Conservation (phyloP, 2,888 invertebrate species). For the Leptopilina drosophilae region DNA sequence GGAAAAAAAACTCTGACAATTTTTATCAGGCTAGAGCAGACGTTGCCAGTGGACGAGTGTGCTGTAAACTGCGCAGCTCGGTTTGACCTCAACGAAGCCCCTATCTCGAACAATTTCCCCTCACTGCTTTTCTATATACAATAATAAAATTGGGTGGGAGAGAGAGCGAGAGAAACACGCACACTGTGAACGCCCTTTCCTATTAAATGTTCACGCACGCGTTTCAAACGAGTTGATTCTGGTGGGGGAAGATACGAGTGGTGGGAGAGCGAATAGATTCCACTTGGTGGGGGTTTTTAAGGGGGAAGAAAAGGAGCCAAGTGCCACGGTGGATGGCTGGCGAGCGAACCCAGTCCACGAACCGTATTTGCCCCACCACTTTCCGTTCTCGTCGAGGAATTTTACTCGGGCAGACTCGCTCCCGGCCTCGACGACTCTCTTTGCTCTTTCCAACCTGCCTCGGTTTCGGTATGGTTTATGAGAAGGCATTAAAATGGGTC, state of each 20-base stretch:
- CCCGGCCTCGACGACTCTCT: constrained; percentile 62
- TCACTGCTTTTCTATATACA: constrained; percentile 42
- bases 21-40: constrained; percentile 13
- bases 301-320: constrained; percentile 65
- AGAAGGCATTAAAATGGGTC: constrained; percentile 66
- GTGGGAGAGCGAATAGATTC: not conserved
- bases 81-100: constrained; percentile 57
- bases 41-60: constrained; percentile 36
- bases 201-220: constrained; percentile 58
- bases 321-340: constrained; percentile 74
- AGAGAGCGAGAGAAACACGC: constrained; percentile 44
- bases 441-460: constrained; percentile 51
- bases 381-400: constrained; percentile 71
- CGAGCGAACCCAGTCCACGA: constrained; percentile 70
- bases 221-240: constrained; percentile 46
- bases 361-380: constrained; percentile 63
- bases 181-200: constrained; percentile 52
- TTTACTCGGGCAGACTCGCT: constrained; percentile 74
- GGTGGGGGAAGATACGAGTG: constrained; percentile 34
- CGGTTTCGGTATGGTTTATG: constrained; percentile 54
- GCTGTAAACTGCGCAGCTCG: constrained; percentile 41
- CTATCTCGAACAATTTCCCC: constrained; percentile 44
- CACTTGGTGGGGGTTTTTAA: constrained; percentile 44
- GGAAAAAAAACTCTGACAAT: not conserved
- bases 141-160: constrained; percentile 22